Percentiles rank a stretch among this genome's conserved stretches.
Evolutionary conservation across 1,140 invertebrate species (phyloP).

Genomic region (Brachystomella parvula): DNA sequence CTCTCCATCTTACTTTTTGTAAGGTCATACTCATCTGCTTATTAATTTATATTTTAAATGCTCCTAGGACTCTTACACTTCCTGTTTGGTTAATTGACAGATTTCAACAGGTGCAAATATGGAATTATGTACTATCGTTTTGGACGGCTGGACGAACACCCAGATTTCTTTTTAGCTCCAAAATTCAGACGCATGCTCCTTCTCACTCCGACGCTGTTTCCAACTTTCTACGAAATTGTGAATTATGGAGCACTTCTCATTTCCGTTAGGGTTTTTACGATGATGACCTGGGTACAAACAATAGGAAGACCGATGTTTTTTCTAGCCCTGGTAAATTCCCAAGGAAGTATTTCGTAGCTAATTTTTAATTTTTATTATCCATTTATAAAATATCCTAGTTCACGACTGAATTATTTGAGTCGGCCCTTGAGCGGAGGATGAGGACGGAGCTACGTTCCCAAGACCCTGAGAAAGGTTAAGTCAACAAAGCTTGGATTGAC

Average conservation of each 20-base stretch:
- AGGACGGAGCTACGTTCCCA: neutral
- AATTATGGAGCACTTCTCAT: neutral
- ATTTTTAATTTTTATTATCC: neutral
- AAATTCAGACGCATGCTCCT: neutral
- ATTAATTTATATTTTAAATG: too few relatives aligned
- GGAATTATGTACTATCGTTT: neutral
- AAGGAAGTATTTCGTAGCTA: too few relatives aligned
- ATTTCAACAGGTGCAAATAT: neutral
- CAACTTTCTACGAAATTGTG: neutral
- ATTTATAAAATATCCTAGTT: neutral
- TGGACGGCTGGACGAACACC: neutral
- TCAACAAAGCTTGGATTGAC: neutral
- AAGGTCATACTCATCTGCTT: neutral
- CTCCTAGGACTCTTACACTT: too few relatives aligned
- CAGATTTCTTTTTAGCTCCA: neutral
- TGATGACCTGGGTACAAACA: neutral
- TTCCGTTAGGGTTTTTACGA: neutral
- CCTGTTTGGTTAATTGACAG: neutral
- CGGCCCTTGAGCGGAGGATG: neutral
- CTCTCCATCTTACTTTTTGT: neutral
- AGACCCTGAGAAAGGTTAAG: neutral
- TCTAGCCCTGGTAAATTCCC: too few relatives aligned
- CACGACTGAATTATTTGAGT: neutral
- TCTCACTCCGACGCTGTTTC: neutral
- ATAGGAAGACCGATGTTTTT: neutral